Base-by-base conservation (phyloP, 2,113 vertebrate genomes). In the Pomatostomus ruficeps region DNA sequence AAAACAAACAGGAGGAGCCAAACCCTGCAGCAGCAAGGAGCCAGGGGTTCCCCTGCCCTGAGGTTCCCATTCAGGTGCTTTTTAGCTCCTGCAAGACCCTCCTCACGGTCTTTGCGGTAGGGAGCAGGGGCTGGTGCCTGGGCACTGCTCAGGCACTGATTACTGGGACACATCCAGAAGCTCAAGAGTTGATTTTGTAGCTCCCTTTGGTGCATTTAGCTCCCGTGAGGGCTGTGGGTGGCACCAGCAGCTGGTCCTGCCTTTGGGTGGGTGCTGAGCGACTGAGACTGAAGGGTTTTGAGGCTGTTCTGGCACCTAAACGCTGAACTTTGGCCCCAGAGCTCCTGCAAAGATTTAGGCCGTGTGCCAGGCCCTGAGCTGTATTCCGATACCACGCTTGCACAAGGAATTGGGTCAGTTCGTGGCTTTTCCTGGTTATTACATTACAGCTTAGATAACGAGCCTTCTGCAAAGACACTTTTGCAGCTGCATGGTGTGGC, bases 181-280 rank as follows among this genome's bases (percentile, higher is more conserved):
- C 71, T 45, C 28, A 25, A 25, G 54, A 75, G 70, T 18, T 43
- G 2, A 6, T 71, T 88, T n/a, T 38, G 46, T 23, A 54, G 10
- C 63, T 89, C 61, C 29, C 7, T 33, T 67, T 10, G 35, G 38
- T 51, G 51, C 2, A 0, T 40, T 71, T 33, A 11, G 10, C 51
- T 70, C 62, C 57, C 0, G 0, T 3, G 5, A 29, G 14, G 48
- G 58, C 45, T 61, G 35, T 1, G 8, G 26, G 29, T 31, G 35
- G 26, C 35, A 43, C 10, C 33, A n/a, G 58, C 46, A 62, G 65
- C 38, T 68, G 54, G 14, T 67, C 48, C 43, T 36, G 29, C 63
- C 2, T 3, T 52, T 62, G 54, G 31, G 22, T 52, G 55, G 38
- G 55, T 0, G 1, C 46, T 22, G 42, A 24, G 24, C 1, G 0